Conservation (phyloP, 2,888 invertebrate species). For the Abscondita cerata region DNA sequence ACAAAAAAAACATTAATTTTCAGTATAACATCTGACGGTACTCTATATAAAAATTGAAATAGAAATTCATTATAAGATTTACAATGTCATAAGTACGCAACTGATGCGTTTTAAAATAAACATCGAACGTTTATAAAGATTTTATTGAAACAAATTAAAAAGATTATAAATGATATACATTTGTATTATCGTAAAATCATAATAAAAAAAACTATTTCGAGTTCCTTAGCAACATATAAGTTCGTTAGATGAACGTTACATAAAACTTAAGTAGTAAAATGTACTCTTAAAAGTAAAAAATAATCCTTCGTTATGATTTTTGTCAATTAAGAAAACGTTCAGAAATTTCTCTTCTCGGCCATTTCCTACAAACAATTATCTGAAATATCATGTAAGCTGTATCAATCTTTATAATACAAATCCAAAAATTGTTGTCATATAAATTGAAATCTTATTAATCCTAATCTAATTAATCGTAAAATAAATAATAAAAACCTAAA, state of each 20-base stretch:
- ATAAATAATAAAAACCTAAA: not conserved
- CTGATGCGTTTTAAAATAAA: too few species aligned
- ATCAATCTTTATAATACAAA: not conserved
- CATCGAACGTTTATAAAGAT: not conserved
- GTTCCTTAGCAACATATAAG: not conserved
- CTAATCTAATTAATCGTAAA: not conserved
- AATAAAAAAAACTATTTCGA: not conserved
- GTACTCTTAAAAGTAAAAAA: not conserved
- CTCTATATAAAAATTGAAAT: too few species aligned
- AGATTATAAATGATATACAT: slow-evolving; percentile 1
- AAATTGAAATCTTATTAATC: not conserved
- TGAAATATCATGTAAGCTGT: not conserved
- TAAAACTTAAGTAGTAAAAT: not conserved
- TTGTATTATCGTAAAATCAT: not conserved
- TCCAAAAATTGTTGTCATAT: not conserved
- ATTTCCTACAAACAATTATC: not conserved
- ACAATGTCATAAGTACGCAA: too few species aligned
- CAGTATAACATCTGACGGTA: too few species aligned
- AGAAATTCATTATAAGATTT: too few species aligned
- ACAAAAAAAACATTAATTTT: too few species aligned
- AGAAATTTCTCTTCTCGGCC: not conserved
- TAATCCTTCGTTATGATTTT: not conserved
- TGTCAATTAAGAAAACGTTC: not conserved
- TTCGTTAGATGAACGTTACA: not conserved
- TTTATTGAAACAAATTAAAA: slow-evolving; percentile 7